These are phyloP conservation scores for Danaus plexippus DNA, from an alignment of 1,140 invertebrate species.

Conservation along the genomic window DNA sequence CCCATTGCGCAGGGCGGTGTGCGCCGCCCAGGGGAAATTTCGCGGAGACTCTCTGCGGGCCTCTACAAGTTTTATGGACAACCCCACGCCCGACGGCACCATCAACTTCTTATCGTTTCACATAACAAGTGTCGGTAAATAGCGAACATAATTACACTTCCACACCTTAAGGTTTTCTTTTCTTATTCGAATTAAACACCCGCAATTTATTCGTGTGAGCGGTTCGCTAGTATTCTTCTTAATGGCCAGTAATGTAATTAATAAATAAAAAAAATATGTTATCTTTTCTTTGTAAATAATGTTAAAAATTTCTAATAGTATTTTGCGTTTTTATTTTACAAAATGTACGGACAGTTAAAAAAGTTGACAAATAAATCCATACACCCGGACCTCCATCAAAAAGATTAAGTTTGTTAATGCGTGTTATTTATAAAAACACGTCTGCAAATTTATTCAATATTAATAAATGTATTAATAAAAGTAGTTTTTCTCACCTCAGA, in stretches of 20 bases:
- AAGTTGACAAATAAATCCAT: slow-evolving; percentile 54
- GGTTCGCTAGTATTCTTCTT: too few relatives aligned
- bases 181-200: not conserved
- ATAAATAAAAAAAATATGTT: too few relatives aligned
- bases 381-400: slow-evolving; percentile 12
- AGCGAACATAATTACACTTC: slow-evolving; percentile 27
- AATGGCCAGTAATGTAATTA: too few relatives aligned
- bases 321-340: too few relatives aligned
- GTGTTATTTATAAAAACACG: too few relatives aligned
- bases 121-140: slow-evolving; percentile 36
- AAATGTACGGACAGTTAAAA: slow-evolving; percentile 11
- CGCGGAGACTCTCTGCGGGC: slow-evolving; percentile 56
- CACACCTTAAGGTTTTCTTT: slow-evolving; percentile 15
- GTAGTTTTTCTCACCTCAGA: too few relatives aligned
- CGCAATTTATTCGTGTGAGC: too few relatives aligned
- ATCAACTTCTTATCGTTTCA: slow-evolving; percentile 60
- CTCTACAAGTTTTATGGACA: slow-evolving; percentile 70
- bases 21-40: slow-evolving; percentile 66
- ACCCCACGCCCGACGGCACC: slow-evolving; percentile 29
- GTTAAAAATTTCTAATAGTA: too few relatives aligned
- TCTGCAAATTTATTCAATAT: too few relatives aligned
- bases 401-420: too few relatives aligned
- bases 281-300: too few relatives aligned
- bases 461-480: too few relatives aligned
- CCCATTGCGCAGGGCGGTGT: slow-evolving; percentile 50